Conservation (phyloP, 2,113 vertebrate species). For the Gobiocypris rarus region DNA sequence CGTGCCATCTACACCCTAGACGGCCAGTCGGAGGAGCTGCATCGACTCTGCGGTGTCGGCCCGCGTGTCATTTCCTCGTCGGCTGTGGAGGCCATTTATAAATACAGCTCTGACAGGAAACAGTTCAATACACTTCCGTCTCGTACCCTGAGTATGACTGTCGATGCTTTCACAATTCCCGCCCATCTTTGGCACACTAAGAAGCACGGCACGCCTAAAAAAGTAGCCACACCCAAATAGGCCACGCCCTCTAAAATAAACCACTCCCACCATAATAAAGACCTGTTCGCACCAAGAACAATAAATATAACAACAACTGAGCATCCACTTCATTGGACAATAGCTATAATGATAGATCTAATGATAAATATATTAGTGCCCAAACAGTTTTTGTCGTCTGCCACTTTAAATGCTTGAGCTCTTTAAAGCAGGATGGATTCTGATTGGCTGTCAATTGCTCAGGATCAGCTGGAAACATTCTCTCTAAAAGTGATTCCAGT, state of each 20-base stretch:
- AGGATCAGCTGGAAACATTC: too few species aligned
- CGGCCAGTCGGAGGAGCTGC: constrained; percentile 80
- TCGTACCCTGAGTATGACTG: constrained; percentile 88
- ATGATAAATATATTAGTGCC: too few species aligned
- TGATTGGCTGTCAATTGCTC: too few species aligned
- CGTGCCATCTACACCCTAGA: constrained; percentile 82
- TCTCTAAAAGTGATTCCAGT: too few species aligned
- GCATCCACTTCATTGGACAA: too few species aligned
- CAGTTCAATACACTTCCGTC: constrained; percentile 89
- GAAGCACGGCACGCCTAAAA: constrained; percentile 79
- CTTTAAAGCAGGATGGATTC: too few species aligned
- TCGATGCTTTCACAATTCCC: constrained; percentile 91
- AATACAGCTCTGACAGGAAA: constrained; percentile 92
- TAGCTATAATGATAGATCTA: too few species aligned
- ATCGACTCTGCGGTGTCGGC: constrained; percentile 81
- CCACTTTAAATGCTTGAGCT: too few species aligned
- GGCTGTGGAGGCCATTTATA: constrained; percentile 88
- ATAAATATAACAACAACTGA: too few species aligned
- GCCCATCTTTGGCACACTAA: constrained; percentile 86
- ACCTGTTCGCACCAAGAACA: too few species aligned
- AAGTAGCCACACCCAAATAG: constrained; percentile 62
- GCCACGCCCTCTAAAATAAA: neutral
- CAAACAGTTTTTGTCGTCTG: too few species aligned
- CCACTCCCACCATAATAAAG: neutral
- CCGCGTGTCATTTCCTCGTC: constrained; percentile 76